phyloP scores from a whole-genome alignment of 1,140 invertebrate species.

The Trigoniulus corallinus region DNA sequence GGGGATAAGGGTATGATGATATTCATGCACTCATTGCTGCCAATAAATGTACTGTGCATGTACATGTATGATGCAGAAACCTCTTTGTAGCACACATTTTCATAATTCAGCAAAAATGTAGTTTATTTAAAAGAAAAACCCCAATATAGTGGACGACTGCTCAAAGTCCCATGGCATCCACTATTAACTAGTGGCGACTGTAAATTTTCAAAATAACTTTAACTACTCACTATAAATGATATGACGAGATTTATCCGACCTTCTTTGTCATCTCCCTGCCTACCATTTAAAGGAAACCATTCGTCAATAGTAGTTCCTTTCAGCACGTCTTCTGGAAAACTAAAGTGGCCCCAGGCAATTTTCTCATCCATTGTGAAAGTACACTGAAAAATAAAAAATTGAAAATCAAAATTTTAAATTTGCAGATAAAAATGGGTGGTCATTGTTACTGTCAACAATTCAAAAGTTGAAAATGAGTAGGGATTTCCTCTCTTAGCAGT shows the following conservation, averaged over 20 bases:
- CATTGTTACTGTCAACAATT: slow-evolving; percentile 2
- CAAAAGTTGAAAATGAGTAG: slow-evolving; percentile 3
- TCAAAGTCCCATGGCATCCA: too few relatives aligned
- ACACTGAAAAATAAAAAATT: slow-evolving; percentile 33
- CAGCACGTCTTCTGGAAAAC: slow-evolving; percentile 63
- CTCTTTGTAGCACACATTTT: too few relatives aligned
- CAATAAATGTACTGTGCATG: too few relatives aligned
- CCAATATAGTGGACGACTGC: too few relatives aligned
- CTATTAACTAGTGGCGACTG: too few relatives aligned
- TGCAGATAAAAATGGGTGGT: slow-evolving; percentile 1
- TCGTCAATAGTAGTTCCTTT: slow-evolving; percentile 79
- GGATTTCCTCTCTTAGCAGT: too few relatives aligned
- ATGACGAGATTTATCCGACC: slow-evolving; percentile 50
- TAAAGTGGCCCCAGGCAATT: slow-evolving; percentile 72
- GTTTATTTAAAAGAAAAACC: too few relatives aligned
- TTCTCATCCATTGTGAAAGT: slow-evolving; percentile 90
- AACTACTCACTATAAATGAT: slow-evolving; percentile 35
- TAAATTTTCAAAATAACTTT: too few relatives aligned
- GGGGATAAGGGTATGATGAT: too few relatives aligned
- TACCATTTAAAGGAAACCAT: slow-evolving; percentile 79
- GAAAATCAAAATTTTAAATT: slow-evolving; percentile 7
- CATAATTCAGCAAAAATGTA: too few relatives aligned
- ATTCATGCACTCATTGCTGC: too few relatives aligned
- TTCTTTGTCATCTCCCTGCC: slow-evolving; percentile 83
- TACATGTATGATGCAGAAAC: too few relatives aligned